Conservation (phyloP, 2,113 vertebrate genomes). For the Pangasianodon gigas region DNA sequence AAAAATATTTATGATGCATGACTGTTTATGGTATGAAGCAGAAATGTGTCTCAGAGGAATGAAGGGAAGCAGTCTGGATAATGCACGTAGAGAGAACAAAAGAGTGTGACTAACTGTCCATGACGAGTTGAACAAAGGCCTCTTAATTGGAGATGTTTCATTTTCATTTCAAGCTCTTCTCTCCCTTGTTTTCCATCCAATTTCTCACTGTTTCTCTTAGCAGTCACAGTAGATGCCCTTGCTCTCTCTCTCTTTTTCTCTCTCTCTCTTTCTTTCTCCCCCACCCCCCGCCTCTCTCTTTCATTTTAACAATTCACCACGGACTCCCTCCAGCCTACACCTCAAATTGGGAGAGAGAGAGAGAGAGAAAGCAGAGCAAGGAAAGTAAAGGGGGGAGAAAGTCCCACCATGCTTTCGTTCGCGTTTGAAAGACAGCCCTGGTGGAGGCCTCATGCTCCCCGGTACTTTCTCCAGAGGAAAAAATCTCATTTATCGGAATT, state of each 20-base stretch:
- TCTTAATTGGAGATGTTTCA: slow-evolving; percentile 71
- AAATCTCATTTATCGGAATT: slow-evolving; percentile 77
- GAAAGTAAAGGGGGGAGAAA: slow-evolving; percentile 48
- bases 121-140: slow-evolving; percentile 68
- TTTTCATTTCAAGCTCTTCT: slow-evolving; percentile 61
- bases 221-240: slow-evolving; percentile 61
- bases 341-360: slow-evolving; percentile 46
- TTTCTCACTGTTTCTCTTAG: slow-evolving; percentile 61
- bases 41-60: slow-evolving; percentile 32
- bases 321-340: slow-evolving; percentile 55
- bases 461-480: slow-evolving; percentile 65
- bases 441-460: slow-evolving; percentile 62
- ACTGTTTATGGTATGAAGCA: slow-evolving; percentile 26
- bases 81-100: slow-evolving; percentile 61
- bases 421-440: slow-evolving; percentile 61
- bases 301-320: slow-evolving; percentile 70
- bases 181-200: slow-evolving; percentile 50
- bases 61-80: slow-evolving; percentile 39
- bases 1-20: slow-evolving; percentile 31
- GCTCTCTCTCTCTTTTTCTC: slow-evolving; percentile 43
- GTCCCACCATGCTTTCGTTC: slow-evolving; percentile 43
- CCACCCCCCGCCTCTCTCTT: slow-evolving; percentile 48
- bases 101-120: slow-evolving; percentile 70
- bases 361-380: slow-evolving; percentile 26
- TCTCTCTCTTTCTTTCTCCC: not conserved